Percentiles rank a stretch among this genome's conserved stretches.
Evolutionary conservation across 2,113 vertebrate species (phyloP).

Genomic region (Pangasianodon hypophthalmus): DNA sequence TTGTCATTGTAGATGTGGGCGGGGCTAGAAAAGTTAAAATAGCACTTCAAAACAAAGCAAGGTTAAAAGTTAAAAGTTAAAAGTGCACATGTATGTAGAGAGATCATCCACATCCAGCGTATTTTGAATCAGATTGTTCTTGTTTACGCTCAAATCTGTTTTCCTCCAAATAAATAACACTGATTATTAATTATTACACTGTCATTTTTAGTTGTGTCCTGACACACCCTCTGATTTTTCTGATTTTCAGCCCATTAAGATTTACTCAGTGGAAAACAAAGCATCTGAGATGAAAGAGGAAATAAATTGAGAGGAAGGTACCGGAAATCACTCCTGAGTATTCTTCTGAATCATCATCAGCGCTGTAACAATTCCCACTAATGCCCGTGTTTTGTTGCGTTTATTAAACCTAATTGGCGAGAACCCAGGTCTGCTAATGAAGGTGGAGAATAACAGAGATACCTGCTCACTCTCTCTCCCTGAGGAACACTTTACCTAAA

Average conservation of each 20-base stretch:
- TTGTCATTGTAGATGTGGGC: not conserved
- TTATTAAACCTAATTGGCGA: conserved; percentile 78
- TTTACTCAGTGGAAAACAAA: conserved; percentile 19
- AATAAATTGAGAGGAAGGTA: conserved; percentile 33
- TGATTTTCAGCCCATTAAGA: not conserved
- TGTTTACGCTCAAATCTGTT: too few species aligned
- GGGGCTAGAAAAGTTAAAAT: not conserved
- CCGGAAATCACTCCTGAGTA: conserved; percentile 49
- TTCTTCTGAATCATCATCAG: conserved; percentile 45
- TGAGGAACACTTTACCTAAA: conserved; percentile 62
- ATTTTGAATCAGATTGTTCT: not conserved
- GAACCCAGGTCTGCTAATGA: conserved; percentile 63
- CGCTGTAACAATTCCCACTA: conserved; percentile 75
- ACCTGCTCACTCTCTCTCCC: conserved; percentile 60
- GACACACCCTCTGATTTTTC: not conserved
- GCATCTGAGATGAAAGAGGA: conserved; percentile 43
- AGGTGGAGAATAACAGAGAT: conserved; percentile 53
- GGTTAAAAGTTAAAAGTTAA: not conserved
- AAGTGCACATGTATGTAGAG: not conserved
- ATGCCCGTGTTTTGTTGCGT: conserved; percentile 77
- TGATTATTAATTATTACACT: not conserved
- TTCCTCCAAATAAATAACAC: not conserved
- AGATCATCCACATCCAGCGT: not conserved
- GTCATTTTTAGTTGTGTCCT: not conserved
- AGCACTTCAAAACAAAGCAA: not conserved